These are phyloP conservation scores for Ramphastos sulfuratus DNA, from an alignment of 2,113 vertebrate genomes.

Conservation along the genomic window DNA sequence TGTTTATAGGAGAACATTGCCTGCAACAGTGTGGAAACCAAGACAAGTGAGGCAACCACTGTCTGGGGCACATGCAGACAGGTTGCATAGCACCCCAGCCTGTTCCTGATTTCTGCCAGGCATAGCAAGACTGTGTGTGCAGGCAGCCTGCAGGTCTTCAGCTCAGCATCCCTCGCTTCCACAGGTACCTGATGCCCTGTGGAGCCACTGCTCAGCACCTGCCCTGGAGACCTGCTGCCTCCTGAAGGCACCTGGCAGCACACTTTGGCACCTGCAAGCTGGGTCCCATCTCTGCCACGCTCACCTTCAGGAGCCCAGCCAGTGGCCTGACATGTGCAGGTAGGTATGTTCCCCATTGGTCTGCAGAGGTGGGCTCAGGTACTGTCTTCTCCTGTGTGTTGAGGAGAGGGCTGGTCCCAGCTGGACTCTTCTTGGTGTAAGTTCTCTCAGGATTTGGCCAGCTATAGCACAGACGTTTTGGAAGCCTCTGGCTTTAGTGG, in stretches of 20 bases:
- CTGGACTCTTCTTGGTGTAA: neutral
- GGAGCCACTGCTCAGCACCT: accelerated
- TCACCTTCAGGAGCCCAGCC: neutral
- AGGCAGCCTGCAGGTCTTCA: neutral
- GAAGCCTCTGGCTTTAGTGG: neutral
- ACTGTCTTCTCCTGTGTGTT: neutral
- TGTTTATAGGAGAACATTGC: neutral
- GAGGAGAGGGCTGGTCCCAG: neutral
- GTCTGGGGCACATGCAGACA: neutral
- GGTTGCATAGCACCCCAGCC: neutral
- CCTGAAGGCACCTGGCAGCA: neutral
- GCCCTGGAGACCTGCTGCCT: neutral
- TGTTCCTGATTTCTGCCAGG: neutral
- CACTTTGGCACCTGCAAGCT: accelerated
- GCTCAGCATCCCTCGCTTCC: neutral
- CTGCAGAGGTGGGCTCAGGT: neutral
- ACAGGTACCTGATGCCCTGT: neutral
- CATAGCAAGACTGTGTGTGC: neutral
- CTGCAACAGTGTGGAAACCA: neutral
- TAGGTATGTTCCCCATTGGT: accelerated
- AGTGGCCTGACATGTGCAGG: neutral
- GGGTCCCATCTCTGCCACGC: neutral
- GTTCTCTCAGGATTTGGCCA: neutral
- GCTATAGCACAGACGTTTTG: neutral
- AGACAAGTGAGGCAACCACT: neutral